phyloP scores from a whole-genome alignment of 2,888 invertebrate genomes.

The Galerucella nymphaeae region DNA sequence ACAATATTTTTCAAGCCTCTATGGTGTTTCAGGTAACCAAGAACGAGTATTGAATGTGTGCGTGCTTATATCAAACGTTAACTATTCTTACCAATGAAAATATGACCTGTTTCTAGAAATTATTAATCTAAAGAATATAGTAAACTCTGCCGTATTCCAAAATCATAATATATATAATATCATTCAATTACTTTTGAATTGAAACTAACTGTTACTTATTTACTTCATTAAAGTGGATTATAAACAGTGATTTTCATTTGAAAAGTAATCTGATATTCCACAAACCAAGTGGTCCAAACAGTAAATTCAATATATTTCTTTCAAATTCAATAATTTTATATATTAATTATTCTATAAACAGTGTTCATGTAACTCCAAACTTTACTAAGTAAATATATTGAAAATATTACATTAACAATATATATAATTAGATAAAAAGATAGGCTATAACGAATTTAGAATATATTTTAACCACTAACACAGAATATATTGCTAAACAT shows the following conservation, averaged over 20 bases:
- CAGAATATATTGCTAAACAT: slow-evolving; percentile 62
- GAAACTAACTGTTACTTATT: too few species aligned
- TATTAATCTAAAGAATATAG: slow-evolving; percentile 5
- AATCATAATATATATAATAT: slow-evolving; percentile 37
- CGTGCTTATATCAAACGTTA: too few species aligned
- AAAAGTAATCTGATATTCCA: too few species aligned
- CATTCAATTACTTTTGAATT: background rate
- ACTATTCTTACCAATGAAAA: slow-evolving; percentile 3
- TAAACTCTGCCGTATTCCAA: slow-evolving; percentile 33
- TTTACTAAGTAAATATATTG: slow-evolving; percentile 26
- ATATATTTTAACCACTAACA: slow-evolving; percentile 58
- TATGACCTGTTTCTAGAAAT: slow-evolving; percentile 4
- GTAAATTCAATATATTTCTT: too few species aligned
- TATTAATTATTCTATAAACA: too few species aligned
- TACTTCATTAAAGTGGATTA: too few species aligned
- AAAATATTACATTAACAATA: slow-evolving; percentile 42
- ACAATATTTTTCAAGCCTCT: too few species aligned
- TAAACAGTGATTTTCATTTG: too few species aligned
- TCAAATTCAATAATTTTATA: too few species aligned
- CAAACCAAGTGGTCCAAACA: too few species aligned
- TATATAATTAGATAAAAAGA: slow-evolving; percentile 49
- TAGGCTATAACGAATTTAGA: slow-evolving; percentile 51
- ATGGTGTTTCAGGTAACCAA: too few species aligned
- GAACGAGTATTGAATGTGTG: too few species aligned
- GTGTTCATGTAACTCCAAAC: slow-evolving; percentile 21